These are phyloP conservation scores for Hylomyscus alleni DNA, from an alignment of 2,797 vertebrate genomes.

Conservation along the genomic window DNA sequence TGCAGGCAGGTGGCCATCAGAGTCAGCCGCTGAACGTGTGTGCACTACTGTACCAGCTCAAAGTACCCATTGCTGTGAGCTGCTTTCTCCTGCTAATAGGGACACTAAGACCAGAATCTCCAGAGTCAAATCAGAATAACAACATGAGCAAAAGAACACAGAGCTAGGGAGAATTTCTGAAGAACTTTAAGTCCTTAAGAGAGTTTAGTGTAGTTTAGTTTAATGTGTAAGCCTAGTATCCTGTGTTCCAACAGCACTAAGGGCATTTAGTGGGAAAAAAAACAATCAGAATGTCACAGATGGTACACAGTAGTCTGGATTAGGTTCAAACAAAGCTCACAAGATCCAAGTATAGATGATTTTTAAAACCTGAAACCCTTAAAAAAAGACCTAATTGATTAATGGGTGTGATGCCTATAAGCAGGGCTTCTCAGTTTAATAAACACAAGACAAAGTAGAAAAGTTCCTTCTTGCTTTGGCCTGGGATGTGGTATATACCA, in stretches of 20 bases:
- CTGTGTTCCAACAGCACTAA: neutral
- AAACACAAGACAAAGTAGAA: neutral
- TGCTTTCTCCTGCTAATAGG: neutral
- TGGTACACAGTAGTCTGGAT: neutral
- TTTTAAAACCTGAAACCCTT: neutral
- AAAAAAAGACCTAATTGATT: neutral
- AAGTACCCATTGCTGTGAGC: neutral
- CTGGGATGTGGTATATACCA: neutral
- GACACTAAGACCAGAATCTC: neutral
- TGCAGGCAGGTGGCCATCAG: neutral
- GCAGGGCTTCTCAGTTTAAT: neutral
- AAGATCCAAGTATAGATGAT: neutral
- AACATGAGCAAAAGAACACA: neutral
- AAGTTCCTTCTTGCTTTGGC: neutral
- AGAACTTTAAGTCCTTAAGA: neutral
- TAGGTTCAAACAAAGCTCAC: neutral
- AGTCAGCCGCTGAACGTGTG: no score
- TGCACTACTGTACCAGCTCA: no score
- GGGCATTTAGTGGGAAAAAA: neutral
- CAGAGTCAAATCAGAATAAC: neutral
- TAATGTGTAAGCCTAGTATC: accelerated
- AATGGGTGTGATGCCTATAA: neutral
- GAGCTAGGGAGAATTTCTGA: neutral
- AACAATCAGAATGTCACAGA: neutral
- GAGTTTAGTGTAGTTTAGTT: neutral